phyloP scores from a whole-genome alignment of 2,797 vertebrate genomes.

The Girardinus metallicus region DNA sequence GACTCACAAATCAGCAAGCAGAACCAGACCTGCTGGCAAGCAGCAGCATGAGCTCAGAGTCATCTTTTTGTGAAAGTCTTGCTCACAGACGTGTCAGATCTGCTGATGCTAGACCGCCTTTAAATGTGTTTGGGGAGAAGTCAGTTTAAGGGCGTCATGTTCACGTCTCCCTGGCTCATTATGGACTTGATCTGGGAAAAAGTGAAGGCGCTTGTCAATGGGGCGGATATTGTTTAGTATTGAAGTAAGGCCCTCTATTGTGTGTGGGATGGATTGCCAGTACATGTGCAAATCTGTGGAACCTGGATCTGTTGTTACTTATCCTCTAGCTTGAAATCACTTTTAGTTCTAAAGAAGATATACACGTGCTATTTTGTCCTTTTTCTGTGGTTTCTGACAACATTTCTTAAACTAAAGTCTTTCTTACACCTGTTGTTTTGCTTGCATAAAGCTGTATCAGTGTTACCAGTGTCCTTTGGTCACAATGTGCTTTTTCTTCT shows the following conservation, averaged over 20 bases:
- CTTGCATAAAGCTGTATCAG: slow-evolving; percentile 62
- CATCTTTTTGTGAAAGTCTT: slow-evolving; percentile 59
- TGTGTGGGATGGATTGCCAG: slow-evolving; percentile 15
- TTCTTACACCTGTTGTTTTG: slow-evolving; percentile 34
- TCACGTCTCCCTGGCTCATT: slow-evolving; percentile 56
- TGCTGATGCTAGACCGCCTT: slow-evolving; percentile 41
- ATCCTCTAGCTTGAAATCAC: slow-evolving; percentile 34
- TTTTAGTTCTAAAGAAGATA: slow-evolving; percentile 25
- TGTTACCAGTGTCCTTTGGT: slow-evolving; percentile 47
- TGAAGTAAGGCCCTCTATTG: slow-evolving; percentile 20
- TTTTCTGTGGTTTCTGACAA: slow-evolving; percentile 35
- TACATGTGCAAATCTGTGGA: slow-evolving; percentile 44
- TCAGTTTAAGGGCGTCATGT: slow-evolving; percentile 28
- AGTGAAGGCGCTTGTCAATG: slow-evolving; percentile 27
- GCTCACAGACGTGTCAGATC: slow-evolving; percentile 46
- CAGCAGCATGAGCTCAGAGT: slow-evolving; percentile 59
- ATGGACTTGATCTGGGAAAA: slow-evolving; percentile 36
- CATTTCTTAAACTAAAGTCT: slow-evolving; percentile 33
- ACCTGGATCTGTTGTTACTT: slow-evolving; percentile 42
- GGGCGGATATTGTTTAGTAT: slow-evolving; percentile 32
- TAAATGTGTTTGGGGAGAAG: slow-evolving; percentile 41
- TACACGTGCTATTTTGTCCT: slow-evolving; percentile 28
- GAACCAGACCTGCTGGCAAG: slow-evolving; percentile 67
- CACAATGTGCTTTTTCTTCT: slow-evolving; percentile 28
- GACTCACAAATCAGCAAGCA: slow-evolving; percentile 58